Conservation (phyloP, 2,797 vertebrate species). For the Sebastes minor region DNA sequence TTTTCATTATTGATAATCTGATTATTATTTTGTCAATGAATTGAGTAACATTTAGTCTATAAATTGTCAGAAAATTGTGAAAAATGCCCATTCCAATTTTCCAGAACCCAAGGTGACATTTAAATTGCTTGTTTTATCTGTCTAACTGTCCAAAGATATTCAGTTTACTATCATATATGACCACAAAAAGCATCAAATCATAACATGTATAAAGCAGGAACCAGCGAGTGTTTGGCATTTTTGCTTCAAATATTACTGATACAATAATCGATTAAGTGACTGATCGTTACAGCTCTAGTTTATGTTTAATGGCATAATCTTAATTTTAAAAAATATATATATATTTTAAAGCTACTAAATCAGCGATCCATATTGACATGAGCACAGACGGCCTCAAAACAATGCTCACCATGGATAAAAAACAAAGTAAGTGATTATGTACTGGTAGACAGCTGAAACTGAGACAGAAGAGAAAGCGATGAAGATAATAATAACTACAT, state of each 20-base stretch:
- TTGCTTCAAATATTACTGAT: not conserved
- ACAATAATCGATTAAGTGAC: rapidly evolving
- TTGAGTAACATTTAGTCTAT: not conserved
- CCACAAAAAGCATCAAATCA: not conserved
- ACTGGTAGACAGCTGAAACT: not conserved
- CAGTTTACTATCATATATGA: not conserved
- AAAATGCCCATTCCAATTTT: too few relatives aligned
- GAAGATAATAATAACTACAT: not conserved
- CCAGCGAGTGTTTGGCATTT: not conserved
- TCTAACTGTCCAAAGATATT: not conserved
- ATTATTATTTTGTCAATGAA: not conserved
- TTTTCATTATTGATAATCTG: not conserved
- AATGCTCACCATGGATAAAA: not conserved
- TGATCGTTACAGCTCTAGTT: not conserved
- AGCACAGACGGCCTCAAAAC: not conserved
- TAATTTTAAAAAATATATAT: not conserved
- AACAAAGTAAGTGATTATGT: not conserved
- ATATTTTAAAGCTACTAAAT: not conserved
- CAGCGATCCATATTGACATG: not conserved
- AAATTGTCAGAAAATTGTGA: not conserved
- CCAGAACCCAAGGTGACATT: too few relatives aligned
- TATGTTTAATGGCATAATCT: not conserved
- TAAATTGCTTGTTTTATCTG: not conserved
- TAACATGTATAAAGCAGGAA: not conserved
- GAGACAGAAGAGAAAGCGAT: not conserved